Evolutionary conservation across 2,888 invertebrate species (phyloP), one percentile per base, ranked within the genome.

Genomic region (Pimpla rufipes): DNA sequence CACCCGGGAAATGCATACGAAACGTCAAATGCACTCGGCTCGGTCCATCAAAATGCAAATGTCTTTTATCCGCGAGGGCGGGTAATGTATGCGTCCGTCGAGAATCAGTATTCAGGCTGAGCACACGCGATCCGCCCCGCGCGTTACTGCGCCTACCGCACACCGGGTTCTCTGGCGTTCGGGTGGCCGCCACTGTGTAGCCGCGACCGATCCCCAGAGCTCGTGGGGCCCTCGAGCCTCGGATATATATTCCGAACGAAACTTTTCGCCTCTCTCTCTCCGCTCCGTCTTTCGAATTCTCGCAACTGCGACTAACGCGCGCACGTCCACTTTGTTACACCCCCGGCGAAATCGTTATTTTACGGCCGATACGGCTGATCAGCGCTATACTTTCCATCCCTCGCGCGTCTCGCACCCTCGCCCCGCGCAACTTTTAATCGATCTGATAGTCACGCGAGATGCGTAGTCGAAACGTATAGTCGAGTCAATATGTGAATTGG

Each of bases 11-110:
- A 90, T 90, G 91, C 91, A 91, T 89, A 89, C 87, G 89, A 90
- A 91, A 91, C 88, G 91, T 91, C 91, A 91, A 91, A 91, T 91
- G 91, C 91, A 91, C 90, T 91, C 90, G 84, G 88, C 86, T 87
- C 89, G 88, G 91, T 91, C 91, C 90, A 91, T 91, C 91, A 91
- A 91, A 91, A 91, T 91, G 91, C 91, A 91, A 91, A 91, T 91
- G 87, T 89, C 91, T 90, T 91, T 91, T 91, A 91, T 91, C 90
- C 90, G 88, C 87, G 83, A 76, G 83, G 79, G 76, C 83, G 79
- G 88, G 87, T 91, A 91, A 91, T 90, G 85, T 91, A 91, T 91
- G 91, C 91, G 90, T 89, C 90, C 88, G 85, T 88, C 85, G 90
- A 89, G 89, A 91, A 91, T 91, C 91, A 91, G 91, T 90, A 91